phyloP scores from a whole-genome alignment of 2,797 vertebrate genomes.

The Peromyscus attwateri region DNA sequence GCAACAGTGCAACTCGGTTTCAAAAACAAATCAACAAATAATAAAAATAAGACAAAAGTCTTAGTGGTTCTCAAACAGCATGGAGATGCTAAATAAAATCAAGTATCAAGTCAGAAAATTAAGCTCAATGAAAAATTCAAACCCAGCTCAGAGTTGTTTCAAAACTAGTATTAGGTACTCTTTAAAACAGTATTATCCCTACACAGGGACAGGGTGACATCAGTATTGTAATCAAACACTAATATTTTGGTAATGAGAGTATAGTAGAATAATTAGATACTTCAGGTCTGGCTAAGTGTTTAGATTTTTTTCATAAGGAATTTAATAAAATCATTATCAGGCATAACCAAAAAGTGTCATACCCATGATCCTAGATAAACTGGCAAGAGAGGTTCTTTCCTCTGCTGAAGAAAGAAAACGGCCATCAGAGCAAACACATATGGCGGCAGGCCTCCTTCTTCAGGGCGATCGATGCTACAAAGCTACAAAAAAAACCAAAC shows the following conservation, averaged over 20 bases:
- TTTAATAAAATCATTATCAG: conserved; percentile 50
- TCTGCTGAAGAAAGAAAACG: conserved; percentile 96
- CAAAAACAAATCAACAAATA: background rate
- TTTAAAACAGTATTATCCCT: conserved; percentile 38
- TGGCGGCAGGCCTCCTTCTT: conserved; percentile 95
- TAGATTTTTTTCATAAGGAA: conserved; percentile 37
- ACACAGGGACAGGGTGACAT: background rate
- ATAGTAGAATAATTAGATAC: conserved; percentile 23
- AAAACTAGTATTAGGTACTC: background rate
- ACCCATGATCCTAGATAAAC: conserved; percentile 95
- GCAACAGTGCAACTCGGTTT: background rate
- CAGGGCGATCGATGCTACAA: conserved; percentile 93
- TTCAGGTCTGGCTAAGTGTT: conserved; percentile 48
- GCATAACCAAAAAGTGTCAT: conserved; percentile 75
- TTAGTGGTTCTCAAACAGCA: background rate
- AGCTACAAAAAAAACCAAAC: conserved; percentile 87
- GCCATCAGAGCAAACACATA: conserved; percentile 95
- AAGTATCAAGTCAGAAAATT: conserved; percentile 43
- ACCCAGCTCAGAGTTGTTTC: background rate
- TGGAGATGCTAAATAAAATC: conserved; percentile 19
- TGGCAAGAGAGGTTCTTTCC: conserved; percentile 93
- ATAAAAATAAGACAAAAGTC: background rate
- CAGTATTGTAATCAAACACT: background rate
- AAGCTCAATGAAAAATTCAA: conserved; percentile 7
- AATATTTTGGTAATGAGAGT: conserved; percentile 26